Percentiles rank a stretch among this genome's conserved stretches.
Evolutionary conservation across 2,888 invertebrate genomes (phyloP).

Genomic region (Phorcus lineatus): DNA sequence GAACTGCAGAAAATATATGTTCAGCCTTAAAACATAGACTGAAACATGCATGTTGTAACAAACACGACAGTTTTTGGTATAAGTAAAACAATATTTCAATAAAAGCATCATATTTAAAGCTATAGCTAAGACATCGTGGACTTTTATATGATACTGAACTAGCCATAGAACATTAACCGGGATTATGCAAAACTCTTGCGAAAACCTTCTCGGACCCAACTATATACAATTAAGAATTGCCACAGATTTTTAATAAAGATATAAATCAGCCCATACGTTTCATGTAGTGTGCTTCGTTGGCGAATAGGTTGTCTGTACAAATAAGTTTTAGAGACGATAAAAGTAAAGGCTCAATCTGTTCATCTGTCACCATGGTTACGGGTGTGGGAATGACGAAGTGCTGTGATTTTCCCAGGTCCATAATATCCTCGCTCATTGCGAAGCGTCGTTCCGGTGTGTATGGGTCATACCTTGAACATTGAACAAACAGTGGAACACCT

Average conservation of each 20-base stretch:
- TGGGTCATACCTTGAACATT: constrained; percentile 51
- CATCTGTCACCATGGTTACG: constrained; percentile 9
- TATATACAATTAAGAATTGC: no score
- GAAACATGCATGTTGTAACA: no score
- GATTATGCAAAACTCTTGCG: no score
- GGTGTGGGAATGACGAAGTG: constrained; percentile 34
- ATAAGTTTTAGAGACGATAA: not conserved
- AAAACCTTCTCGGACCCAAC: no score
- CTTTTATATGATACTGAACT: no score
- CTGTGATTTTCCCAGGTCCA: constrained; percentile 32
- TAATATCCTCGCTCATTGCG: constrained; percentile 25
- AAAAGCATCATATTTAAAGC: no score
- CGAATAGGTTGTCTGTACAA: not conserved
- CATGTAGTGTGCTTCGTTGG: constrained; percentile 27
- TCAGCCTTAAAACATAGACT: not conserved
- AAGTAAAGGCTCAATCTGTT: not conserved
- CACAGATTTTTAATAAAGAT: no score
- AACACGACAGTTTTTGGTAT: no score
- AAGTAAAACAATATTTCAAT: no score
- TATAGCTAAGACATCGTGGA: no score
- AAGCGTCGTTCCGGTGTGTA: constrained; percentile 49
- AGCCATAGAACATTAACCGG: no score
- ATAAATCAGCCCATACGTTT: constrained; percentile 27
- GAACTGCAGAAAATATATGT: not conserved
- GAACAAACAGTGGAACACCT: no score